Evolutionary conservation across 2,888 invertebrate species (phyloP), one percentile per base, ranked within the genome.

Genomic region (Acanthosepion pharaonis): DNA sequence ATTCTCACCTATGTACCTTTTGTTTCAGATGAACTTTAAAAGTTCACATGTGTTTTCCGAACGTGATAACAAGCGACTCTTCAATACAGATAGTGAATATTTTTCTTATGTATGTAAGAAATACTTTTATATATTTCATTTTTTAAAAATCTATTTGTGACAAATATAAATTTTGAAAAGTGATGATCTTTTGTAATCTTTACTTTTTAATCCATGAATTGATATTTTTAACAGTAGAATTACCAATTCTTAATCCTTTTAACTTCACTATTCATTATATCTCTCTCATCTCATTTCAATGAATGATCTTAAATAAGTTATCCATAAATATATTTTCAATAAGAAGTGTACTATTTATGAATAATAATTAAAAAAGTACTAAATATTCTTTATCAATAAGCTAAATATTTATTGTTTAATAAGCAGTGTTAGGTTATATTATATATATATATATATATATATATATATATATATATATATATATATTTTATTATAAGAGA

Each of bases 21-120:
- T 53, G n/a, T 93, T 93, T 53, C 93, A 93, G 93, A n/a, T 93
- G 49, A 93, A 93, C 20, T 93, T n/a, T 53, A 93, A 51, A 93
- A 18, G 5, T 93, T 25, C 93, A n/a, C 20, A 93, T 93, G 11
- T 25, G 28, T 93, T 93, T 93, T 49, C 49, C n/a, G 28, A 28
- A 93, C 93, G n/a, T 28, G 93, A 93, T 53, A 93, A 93, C 51
- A 93, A 25, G n/a, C 28, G 53, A 18, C 5, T 28, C 18, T 93
- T 93, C n/a, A n/a, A 49, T 93, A 9, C 6, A 49, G 93, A 93
- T 51, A 53, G n/a, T 18, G 93, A 28, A 93, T 49, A 49, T 49
- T 93, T 93, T 93, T n/a, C n/a, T 48, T 28, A 49, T 49, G 93
- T 93, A 53, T 42, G 53, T 93, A 93, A 15, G 18, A 49, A n/a